Base-by-base conservation (phyloP, 2,888 invertebrate genomes). In the Stenodema calcarata region DNA sequence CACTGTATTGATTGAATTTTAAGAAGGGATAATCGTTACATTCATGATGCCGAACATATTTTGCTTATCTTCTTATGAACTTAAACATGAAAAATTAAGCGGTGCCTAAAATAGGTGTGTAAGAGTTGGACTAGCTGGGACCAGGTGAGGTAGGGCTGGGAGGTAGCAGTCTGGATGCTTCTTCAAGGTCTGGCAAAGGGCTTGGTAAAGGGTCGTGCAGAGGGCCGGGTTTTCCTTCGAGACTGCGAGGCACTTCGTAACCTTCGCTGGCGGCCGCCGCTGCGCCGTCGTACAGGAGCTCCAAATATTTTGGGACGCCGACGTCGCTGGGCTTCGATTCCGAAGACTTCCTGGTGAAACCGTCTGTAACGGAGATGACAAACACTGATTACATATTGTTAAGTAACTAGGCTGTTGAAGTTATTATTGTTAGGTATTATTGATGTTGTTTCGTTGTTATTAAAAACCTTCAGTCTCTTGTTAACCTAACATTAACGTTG, bases 261-360 rank as follows among this genome's bases (percentile, higher is more conserved):
- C 88, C 88, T 50, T 86, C 80, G 35, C 54, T 54, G 6, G 41
- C 27, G 42, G 30, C 42, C 0, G 76, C 76, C 27, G 76, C 41
- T 12, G 27, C 41, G 69, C 41, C 92, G 89, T 94, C 94, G 90
- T 94, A 94, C 90, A 95, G 92, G 78, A 95, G 91, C 90, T 95
- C 94, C 83, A 95, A 91, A 90, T 95, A 95, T 89, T 94, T 94
- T 0, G 94, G 94, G 18, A 88, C 80, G 14, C 70, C 70, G 16
- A 70, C 44, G 41, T 47, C 76, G 16, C 18, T 47, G 12, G 81
- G 16, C 44, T 81, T 73, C 18, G 44, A 27, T 1, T 81, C 81
- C 41, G 69, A 73, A 16, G 73, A 42, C 23, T 73, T 69, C 23
- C 73, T 16, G 6, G 73, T 73, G 42, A 83, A 27, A 3, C 83